Base-by-base conservation (phyloP, 37 sponge, comb jelly and placozoan genomes). In the Aplysina aerophoba region DNA sequence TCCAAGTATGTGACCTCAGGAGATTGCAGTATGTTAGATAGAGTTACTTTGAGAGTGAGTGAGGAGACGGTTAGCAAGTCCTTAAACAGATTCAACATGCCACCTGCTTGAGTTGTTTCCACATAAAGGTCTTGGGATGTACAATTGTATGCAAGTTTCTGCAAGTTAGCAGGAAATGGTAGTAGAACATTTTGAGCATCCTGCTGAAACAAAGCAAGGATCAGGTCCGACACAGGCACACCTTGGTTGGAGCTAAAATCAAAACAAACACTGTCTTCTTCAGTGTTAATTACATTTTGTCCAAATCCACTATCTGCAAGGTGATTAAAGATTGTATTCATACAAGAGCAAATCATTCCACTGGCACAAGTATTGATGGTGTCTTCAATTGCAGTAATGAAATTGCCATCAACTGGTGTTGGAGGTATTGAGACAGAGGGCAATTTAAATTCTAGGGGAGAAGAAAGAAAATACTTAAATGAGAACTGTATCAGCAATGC, bases 61-160 rank as follows among this genome's bases (percentile, higher is more conserved):
- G 24, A 41, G 44, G 44, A 40, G 2, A 75, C 21, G 1, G 20
- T 19, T 24, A 75, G 44, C 20, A 75, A 21, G 24, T 11, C 21
- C 13, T 24, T 40, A 40, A 75, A 75, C 1, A 75, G n/a, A 39
- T 53, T 54, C 78, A 75, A 21, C 39, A 24, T 24, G 15, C 78
- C 54, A 4, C 25, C 78, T 4, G 78, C 6, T 6, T 69, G 17
- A 30, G 71, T 35, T 69, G 27, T 69, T 30, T 17, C 33, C 4
- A 40, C 78, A 44, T 40, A 41, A 25, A 75, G 3, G 11, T 75
- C 78, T 19, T 75, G 54, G 4, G n/a, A 40, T 31, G 78, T 50
- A 75, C 78, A 75, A 36, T 75, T 75, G 53, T 75, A 75, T 19
- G 25, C 13, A 14, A 75, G 6, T 21, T 75, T 36, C 24, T 24